Percentiles rank a stretch among this genome's conserved stretches.
Conservation (phyloP, 2,113 vertebrate genomes). For the Microtus montanus region DNA sequence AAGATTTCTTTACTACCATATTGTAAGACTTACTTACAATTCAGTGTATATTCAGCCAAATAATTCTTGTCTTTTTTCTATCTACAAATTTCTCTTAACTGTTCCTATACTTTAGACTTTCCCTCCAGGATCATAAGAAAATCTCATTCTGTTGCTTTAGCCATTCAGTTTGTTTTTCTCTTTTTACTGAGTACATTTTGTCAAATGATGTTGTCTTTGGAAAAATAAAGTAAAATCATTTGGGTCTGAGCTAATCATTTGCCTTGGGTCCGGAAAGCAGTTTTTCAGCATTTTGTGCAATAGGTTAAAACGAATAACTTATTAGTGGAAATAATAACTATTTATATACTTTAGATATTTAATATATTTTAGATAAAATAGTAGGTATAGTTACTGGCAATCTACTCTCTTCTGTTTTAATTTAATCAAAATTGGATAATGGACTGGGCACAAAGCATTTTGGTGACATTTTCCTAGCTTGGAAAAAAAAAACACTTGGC, state of each 20-base stretch:
- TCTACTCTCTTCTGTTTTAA: not conserved
- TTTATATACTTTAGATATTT: not conserved
- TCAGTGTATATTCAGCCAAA: not conserved
- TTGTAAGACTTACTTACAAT: not conserved
- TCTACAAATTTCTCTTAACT: not conserved
- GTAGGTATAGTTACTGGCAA: not conserved
- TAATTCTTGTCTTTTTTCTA: not conserved
- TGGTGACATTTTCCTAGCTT: not conserved
- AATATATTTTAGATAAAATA: not conserved
- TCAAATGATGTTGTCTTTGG: not conserved
- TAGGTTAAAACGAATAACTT: not conserved
- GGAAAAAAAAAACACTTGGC: not conserved
- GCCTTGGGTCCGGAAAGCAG: not conserved
- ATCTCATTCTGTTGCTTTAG: not conserved
- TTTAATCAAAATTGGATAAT: slow-evolving; percentile 15
- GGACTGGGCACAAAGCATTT: not conserved
- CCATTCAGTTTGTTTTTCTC: not conserved
- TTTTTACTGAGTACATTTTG: not conserved
- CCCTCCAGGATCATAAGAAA: not conserved
- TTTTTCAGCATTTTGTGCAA: not conserved
- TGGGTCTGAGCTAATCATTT: not conserved
- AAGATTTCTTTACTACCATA: not conserved
- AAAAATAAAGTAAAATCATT: not conserved
- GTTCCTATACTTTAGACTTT: not conserved
- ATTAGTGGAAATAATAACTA: slow-evolving; percentile 21